Evolutionary conservation across 2,888 invertebrate species (phyloP), one percentile per base, ranked within the genome.

Genomic region (Lobophora halterata): DNA sequence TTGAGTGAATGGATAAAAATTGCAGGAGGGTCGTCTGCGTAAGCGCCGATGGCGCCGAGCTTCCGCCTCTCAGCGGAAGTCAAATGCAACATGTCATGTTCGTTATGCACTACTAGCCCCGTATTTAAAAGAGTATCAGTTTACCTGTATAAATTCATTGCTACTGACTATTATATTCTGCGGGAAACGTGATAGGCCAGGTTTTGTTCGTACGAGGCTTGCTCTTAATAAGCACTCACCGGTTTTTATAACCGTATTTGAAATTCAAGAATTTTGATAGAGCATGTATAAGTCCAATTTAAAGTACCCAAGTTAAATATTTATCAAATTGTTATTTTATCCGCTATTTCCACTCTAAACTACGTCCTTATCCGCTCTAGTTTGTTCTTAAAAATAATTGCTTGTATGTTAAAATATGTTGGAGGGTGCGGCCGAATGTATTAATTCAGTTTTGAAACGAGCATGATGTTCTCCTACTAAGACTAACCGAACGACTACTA

Each of bases 41-140:
- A 67, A 61, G 77, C 76, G 78, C 71, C 72, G 55, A 52, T 71
- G 80, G 80, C 82, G 82, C 81, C 80, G 49, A 49, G 50, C 64
- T 79, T 82, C 82, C 83, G 75, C 63, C 62, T 60, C 55, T 44
- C 56, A 57, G 63, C 79, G 83, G 83, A 85, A 81, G 80, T 65
- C 66, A 68, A 71, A 69, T 79, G 80, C 81, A 80, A 79, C 77
- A 50, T 68, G 73, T 65, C 68, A 64, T 72, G 78, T 68, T 71
- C 65, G 78, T 72, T 71, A 76, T 71, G 76, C 72, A 70, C 76
- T 75, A 76, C 65, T 68, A 65, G 68, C 65, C 61, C 58, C 61
- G 67, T 69, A 59, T 67, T 61, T 55, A 60, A 62, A 58, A 55
- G 50, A 54, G 55, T 71, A 69, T 73, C 70, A 59, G 39, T 52